Conservation (phyloP, 1,140 invertebrate species). For the Galleria mellonella region DNA sequence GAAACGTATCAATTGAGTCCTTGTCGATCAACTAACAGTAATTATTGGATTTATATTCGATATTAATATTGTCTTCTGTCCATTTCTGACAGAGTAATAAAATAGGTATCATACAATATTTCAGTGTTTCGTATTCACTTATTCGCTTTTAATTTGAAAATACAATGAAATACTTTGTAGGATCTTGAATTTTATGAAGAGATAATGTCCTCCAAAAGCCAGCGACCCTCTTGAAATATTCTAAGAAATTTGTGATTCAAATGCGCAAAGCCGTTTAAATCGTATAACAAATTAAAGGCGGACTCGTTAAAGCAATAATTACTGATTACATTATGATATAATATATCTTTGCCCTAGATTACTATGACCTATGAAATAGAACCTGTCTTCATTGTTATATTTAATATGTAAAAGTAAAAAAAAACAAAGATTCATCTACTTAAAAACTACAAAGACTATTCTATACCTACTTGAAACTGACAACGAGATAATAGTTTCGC, state of each 20-base stretch:
- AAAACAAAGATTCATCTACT: too few relatives aligned
- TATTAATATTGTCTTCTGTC: too few relatives aligned
- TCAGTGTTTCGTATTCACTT: too few relatives aligned
- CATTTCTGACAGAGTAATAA: too few relatives aligned
- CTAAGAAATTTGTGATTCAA: slow-evolving; percentile 74
- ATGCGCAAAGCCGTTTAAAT: slow-evolving; percentile 72
- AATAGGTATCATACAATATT: too few relatives aligned
- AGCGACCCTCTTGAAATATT: slow-evolving; percentile 69
- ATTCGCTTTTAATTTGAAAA: slow-evolving; percentile 42
- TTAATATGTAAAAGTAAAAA: too few relatives aligned
- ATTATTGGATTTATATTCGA: too few relatives aligned
- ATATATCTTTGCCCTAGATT: slow-evolving; percentile 29
- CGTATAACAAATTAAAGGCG: slow-evolving; percentile 72
- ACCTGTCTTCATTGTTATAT: too few relatives aligned
- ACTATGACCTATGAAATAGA: too few relatives aligned
- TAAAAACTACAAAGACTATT: too few relatives aligned
- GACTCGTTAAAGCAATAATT: slow-evolving; percentile 69
- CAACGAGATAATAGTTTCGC: neutral
- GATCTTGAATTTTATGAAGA: slow-evolving; percentile 71
- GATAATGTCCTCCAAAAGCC: slow-evolving; percentile 67
- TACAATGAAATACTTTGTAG: slow-evolving; percentile 55
- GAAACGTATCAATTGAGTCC: too few relatives aligned
- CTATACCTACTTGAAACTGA: neutral
- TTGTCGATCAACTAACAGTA: too few relatives aligned
- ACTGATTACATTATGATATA: slow-evolving; percentile 68